Evolutionary conservation across 2,888 invertebrate species (phyloP).

Genomic region (Gari tellinella): DNA sequence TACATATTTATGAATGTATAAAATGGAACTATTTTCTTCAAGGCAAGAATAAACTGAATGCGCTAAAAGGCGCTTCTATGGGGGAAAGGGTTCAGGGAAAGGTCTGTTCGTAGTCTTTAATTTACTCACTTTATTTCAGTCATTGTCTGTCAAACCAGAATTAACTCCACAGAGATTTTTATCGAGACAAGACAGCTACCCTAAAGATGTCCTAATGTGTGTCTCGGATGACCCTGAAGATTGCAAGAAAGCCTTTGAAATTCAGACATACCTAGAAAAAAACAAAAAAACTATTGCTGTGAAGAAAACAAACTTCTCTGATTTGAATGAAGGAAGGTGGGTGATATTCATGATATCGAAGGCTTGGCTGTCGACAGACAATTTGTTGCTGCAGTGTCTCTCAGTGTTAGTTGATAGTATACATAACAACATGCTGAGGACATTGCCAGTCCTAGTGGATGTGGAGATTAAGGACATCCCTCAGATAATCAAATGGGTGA

Average conservation of each 20-base stretch:
- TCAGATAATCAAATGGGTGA: conserved; percentile 41
- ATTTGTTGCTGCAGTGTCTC: conserved; percentile 12
- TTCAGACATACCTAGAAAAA: conserved; percentile 20
- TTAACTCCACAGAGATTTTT: too few species aligned
- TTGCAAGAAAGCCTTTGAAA: conserved; percentile 18
- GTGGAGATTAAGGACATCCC: conserved; percentile 23
- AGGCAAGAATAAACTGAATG: too few species aligned
- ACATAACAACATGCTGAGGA: conserved; percentile 13
- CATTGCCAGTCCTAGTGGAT: conserved; percentile 34
- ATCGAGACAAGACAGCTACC: too few species aligned
- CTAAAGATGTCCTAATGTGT: too few species aligned
- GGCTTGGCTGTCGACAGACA: conserved; percentile 8
- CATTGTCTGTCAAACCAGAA: too few species aligned
- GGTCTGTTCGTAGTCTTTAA: too few species aligned
- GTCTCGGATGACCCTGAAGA: conserved; percentile 7
- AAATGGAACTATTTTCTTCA: too few species aligned
- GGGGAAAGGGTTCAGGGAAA: too few species aligned
- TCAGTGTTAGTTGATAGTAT: conserved; percentile 18
- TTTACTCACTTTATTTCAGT: too few species aligned
- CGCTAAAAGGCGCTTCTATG: too few species aligned
- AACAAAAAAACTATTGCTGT: conserved; percentile 18
- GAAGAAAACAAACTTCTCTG: not conserved
- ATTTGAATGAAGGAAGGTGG: conserved; percentile 37
- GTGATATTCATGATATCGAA: conserved; percentile 51
- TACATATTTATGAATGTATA: too few species aligned